Evolutionary conservation across 2,888 invertebrate species (phyloP), one percentile per base, ranked within the genome.

Genomic region (Coleophora deauratella): DNA sequence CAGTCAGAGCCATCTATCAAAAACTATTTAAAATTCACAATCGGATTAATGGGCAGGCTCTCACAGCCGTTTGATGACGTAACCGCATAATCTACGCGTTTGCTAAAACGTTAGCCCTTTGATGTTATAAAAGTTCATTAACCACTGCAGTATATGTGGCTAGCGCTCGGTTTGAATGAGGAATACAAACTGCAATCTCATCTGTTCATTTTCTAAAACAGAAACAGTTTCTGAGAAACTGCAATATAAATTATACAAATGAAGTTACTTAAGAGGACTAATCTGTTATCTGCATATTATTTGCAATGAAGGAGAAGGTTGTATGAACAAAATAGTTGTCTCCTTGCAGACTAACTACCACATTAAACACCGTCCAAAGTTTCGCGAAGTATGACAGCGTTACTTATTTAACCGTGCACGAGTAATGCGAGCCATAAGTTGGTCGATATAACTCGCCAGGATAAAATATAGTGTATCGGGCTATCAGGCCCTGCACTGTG

Each of bases 11-110:
- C 62, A 55, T 47, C 71, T 72, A 80, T 81, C 82, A 81, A 81
- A 84, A 80, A 75, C 67, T 73, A 78, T 82, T 80, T 84, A 81
- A 78, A 82, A 84, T 84, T 81, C 82, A 84, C 80, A 78, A 78
- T 79, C 72, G 69, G 75, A 72, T 74, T 67, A 61, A 55, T 56
- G 55, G 64, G 62, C 31, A 9, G 59, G 64, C 62, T 65, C 69
- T 70, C 71, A 68, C 67, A 65, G 70, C 70, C 60, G 68, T 76
- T 72, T 72, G 73, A 72, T 73, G 70, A 66, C 69, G 65, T 74
- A 77, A 79, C 79, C 74, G 74, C 67, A 62, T 69, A 65, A 72
- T 65, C 69, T 10, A 63, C 62, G 54, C 54, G 65, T 61, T 71
- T 57, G 62, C 65, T 64, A 69, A 69, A 67, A 60, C 64, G 52